Evolutionary conservation across 2,888 invertebrate species (phyloP).

Genomic region (Zaprionus lineosus): DNA sequence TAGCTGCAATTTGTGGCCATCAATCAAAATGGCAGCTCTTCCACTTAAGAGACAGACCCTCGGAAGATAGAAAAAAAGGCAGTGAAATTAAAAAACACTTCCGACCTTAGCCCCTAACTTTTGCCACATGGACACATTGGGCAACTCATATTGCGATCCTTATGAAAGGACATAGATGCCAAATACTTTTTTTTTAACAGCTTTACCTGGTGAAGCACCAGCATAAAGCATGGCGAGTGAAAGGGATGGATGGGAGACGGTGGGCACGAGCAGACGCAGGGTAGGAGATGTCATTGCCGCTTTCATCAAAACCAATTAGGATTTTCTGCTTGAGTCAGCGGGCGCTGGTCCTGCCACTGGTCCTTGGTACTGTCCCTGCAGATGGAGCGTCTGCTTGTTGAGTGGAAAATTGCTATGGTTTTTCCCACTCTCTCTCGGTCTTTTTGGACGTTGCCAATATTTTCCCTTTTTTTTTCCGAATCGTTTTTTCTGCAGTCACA

Average conservation of each 20-base stretch:
- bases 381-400: constrained; percentile 43
- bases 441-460: constrained; percentile 23
- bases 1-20: constrained; percentile 77
- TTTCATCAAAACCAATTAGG: constrained; percentile 82
- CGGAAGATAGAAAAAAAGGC: constrained; percentile 23
- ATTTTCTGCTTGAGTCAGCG: constrained; percentile 75
- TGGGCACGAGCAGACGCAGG: not conserved
- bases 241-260: not conserved
- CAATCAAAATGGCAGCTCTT: constrained; percentile 70
- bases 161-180: constrained; percentile 5
- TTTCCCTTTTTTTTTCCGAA: constrained; percentile 30
- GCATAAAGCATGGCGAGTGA: constrained; percentile 28
- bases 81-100: constrained; percentile 16
- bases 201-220: constrained; percentile 67
- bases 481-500: constrained; percentile 52
- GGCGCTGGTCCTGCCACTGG: too few relatives aligned
- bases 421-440: constrained; percentile 25
- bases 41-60: constrained; percentile 35
- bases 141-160: constrained; percentile 48
- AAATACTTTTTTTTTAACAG: constrained; percentile 39
- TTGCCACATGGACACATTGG: constrained; percentile 73
- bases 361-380: too few relatives aligned
- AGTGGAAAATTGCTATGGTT: constrained; percentile 69
- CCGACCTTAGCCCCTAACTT: constrained; percentile 47
- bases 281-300: constrained; percentile 67